A percentile compares a stretch with the other conserved stretches of the same genome.
phyloP scores from a whole-genome alignment of 2,888 invertebrate species.

The Cremastinae sp. region DNA sequence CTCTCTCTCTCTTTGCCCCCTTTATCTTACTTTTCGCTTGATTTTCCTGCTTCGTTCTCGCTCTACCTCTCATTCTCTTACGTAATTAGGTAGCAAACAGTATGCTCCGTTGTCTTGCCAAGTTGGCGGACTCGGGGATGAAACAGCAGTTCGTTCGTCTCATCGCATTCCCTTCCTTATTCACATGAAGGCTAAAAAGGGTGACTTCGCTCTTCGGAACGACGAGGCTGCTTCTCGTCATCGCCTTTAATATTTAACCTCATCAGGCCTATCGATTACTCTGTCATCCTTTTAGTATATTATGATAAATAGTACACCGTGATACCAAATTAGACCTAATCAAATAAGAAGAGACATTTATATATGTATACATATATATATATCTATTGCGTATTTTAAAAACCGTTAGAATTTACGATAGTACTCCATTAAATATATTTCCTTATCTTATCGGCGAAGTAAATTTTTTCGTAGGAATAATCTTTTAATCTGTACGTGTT shows the following conservation, averaged over 20 bases:
- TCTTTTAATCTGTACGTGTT: not conserved
- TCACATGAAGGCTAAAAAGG: not conserved
- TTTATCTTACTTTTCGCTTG: conserved; percentile 22
- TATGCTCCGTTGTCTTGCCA: conserved; percentile 72
- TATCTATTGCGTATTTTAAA: no score
- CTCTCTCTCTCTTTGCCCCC: conserved; percentile 25
- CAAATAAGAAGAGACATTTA: no score
- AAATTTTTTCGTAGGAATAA: not conserved
- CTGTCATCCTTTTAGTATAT: conserved; percentile 6
- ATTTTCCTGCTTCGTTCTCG: conserved; percentile 34
- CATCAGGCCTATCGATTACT: no score
- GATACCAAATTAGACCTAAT: no score
- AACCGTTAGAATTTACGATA: no score
- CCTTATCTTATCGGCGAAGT: not conserved
- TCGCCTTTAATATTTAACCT: conserved; percentile 21
- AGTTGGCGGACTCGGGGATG: conserved; percentile 74
- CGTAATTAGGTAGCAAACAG: conserved; percentile 77
- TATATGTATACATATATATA: no score
- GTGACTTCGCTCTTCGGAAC: conserved; percentile 20
- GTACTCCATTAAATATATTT: no score
- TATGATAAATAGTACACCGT: no score
- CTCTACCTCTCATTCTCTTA: conserved; percentile 67
- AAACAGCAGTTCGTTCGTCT: conserved; percentile 73
- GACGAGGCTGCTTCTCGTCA: conserved; percentile 4
- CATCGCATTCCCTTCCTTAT: conserved; percentile 24